Conservation (phyloP, 2,797 vertebrate genomes). For the Poliocrania exsul region DNA sequence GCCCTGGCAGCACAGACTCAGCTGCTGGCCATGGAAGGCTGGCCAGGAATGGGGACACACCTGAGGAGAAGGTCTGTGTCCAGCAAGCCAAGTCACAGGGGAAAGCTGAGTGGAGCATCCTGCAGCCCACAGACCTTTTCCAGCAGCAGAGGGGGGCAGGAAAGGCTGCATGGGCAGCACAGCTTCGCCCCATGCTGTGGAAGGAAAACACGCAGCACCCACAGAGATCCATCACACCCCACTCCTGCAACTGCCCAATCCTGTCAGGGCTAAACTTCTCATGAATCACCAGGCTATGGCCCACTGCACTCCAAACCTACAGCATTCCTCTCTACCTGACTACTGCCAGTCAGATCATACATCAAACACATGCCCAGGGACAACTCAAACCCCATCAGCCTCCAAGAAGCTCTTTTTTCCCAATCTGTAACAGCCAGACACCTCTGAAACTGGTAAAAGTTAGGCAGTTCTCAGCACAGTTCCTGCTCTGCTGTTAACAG, state of each 20-base stretch:
- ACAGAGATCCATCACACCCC: neutral
- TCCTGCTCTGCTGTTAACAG: neutral
- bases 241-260: neutral
- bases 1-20: fast-evolving
- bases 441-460: slow-evolving; percentile 14
- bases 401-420: neutral
- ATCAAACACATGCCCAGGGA: slow-evolving; percentile 23
- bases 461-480: neutral
- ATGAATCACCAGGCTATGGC: neutral
- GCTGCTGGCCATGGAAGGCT: neutral
- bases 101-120: fast-evolving
- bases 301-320: neutral
- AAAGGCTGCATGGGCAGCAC: neutral
- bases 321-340: neutral
- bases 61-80: neutral
- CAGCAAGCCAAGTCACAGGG: fast-evolving
- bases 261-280: neutral
- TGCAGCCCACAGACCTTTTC: neutral
- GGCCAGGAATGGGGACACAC: fast-evolving
- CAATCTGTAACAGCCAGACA: neutral
- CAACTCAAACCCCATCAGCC: neutral
- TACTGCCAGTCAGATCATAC: neutral
- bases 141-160: neutral
- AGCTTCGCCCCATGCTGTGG: neutral
- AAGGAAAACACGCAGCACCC: neutral